Percentiles rank a stretch among this genome's conserved stretches.
Conservation (phyloP, 2,888 invertebrate species). For the Atethmia centrago region DNA sequence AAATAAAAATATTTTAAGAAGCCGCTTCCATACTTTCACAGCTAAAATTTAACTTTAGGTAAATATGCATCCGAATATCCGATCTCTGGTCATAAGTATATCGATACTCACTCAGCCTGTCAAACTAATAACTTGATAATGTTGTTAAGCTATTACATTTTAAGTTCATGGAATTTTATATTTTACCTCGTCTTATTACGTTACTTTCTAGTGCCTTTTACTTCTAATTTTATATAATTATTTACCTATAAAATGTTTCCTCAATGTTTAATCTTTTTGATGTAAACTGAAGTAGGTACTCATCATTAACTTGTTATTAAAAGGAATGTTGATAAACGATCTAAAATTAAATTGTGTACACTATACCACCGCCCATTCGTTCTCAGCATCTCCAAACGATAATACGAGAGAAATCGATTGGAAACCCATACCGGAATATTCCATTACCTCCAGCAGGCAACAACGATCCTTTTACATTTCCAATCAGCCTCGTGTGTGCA, state of each 20-base stretch:
- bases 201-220: neutral
- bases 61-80: too few relatives aligned
- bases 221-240: slow-evolving; percentile 4
- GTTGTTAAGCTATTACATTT: neutral
- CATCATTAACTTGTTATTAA: neutral
- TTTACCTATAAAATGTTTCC: neutral
- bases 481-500: slow-evolving; percentile 60
- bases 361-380: slow-evolving; percentile 6
- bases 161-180: neutral
- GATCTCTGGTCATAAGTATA: too few relatives aligned
- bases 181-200: neutral
- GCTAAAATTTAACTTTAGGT: too few relatives aligned
- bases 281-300: too few relatives aligned
- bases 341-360: slow-evolving; percentile 8
- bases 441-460: slow-evolving; percentile 50
- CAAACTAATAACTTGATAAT: too few relatives aligned
- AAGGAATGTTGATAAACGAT: neutral
- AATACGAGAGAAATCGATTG: slow-evolving; percentile 53
- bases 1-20: too few relatives aligned
- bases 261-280: neutral
- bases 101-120: too few relatives aligned
- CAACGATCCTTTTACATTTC: slow-evolving; percentile 61
- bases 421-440: slow-evolving; percentile 50
- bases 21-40: too few relatives aligned
- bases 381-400: slow-evolving; percentile 27